Percentiles rank a stretch among this genome's conserved stretches.
Conservation (phyloP, 2,888 invertebrate species). For the Prionchulus punctatus region DNA sequence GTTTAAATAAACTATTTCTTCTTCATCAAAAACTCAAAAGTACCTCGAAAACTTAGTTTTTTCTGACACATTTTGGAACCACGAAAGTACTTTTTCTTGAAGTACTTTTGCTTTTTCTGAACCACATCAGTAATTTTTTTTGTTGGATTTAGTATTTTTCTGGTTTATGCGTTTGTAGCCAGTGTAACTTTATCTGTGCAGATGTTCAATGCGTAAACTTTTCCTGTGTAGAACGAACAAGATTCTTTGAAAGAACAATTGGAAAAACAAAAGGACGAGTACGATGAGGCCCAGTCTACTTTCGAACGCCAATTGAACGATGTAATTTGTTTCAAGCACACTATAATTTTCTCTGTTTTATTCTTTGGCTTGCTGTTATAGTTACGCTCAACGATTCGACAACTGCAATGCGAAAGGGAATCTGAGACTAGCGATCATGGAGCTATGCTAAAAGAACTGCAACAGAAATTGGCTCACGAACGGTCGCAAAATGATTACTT, state of each 20-base stretch:
- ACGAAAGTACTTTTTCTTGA: too few species aligned
- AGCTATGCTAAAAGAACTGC: conserved; percentile 61
- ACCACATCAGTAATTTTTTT: too few species aligned
- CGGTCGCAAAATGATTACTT: conserved; percentile 55
- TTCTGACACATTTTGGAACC: too few species aligned
- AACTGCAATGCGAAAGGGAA: conserved; percentile 62
- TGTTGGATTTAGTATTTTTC: too few species aligned
- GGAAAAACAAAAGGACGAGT: conserved; percentile 20
- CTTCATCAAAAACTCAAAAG: too few species aligned
- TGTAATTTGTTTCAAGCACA: too few species aligned
- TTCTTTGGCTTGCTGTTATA: background rate
- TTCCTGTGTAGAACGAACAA: conserved; percentile 33
- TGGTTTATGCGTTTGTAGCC: too few species aligned
- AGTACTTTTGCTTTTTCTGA: too few species aligned
- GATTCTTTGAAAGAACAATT: conserved; percentile 30
- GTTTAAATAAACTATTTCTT: too few species aligned
- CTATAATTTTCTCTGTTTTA: background rate
- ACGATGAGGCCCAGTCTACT: background rate
- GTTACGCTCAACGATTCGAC: conserved; percentile 38
- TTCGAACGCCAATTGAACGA: background rate
- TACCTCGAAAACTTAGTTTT: too few species aligned
- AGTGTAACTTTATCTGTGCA: too few species aligned
- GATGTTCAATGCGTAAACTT: too few species aligned
- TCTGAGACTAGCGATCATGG: conserved; percentile 60
- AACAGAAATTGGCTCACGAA: conserved; percentile 56